Evolutionary conservation across 2,888 invertebrate species (phyloP).

Genomic region (Galeruca laticollis): DNA sequence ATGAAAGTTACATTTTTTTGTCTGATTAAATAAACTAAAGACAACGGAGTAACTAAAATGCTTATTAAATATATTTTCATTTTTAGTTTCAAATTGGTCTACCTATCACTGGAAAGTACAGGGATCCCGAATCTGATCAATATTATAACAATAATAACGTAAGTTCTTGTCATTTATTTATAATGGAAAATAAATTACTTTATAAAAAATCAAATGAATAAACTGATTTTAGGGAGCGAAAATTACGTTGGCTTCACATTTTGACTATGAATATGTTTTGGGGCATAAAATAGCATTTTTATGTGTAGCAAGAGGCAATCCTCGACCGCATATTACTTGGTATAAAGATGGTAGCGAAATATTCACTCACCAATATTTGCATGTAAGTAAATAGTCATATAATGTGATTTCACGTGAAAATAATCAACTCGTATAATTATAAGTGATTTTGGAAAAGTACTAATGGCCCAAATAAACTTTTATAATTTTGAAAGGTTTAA

Average conservation of each 20-base stretch:
- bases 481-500: no score
- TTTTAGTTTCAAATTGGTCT: constrained; percentile 84
- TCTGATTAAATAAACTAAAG: neutral
- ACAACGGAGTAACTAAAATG: neutral
- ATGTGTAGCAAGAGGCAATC: constrained; percentile 90
- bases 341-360: constrained; percentile 95
- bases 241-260: constrained; percentile 89
- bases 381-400: constrained; percentile 72
- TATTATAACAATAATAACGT: constrained; percentile 92
- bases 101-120: constrained; percentile 89
- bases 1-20: no score
- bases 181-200: neutral
- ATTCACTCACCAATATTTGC: constrained; percentile 88
- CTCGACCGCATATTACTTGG: constrained; percentile 94
- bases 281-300: constrained; percentile 95
- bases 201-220: neutral
- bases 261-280: constrained; percentile 92
- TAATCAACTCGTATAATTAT: neutral
- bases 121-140: constrained; percentile 90
- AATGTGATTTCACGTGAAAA: neutral
- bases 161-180: constrained; percentile 62
- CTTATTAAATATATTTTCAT: constrained; percentile 18
- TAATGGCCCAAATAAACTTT: no score
- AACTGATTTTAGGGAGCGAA: constrained; percentile 81
- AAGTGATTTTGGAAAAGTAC: neutral